A percentile compares a stretch with the other conserved stretches of the same genome.
phyloP scores from a whole-genome alignment of 2,113 vertebrate genomes.

The Eptesicus fuscus region DNA sequence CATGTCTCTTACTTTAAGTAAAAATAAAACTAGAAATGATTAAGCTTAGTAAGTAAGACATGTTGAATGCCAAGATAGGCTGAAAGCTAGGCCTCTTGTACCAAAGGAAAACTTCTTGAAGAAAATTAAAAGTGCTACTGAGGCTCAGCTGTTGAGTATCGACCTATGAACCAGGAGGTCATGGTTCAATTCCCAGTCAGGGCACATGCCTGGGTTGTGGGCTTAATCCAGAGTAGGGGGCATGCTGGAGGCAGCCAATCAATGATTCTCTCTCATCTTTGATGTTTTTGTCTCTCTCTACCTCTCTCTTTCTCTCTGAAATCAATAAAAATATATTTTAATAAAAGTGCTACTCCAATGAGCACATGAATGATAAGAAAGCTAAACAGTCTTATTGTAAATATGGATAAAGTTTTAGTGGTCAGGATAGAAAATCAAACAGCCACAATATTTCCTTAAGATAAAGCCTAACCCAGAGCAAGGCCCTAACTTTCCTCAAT shows the following conservation, averaged over 20 bases:
- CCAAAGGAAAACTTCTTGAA: not conserved
- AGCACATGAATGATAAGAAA: not conserved
- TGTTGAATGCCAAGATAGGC: not conserved
- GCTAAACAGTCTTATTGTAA: not conserved
- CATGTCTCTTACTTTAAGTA: not conserved
- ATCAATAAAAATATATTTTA: no score
- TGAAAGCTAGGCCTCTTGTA: not conserved
- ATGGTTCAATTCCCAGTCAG: no score
- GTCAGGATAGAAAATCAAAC: not conserved
- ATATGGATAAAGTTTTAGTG: not conserved
- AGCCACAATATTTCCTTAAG: not conserved
- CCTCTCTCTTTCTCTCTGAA: no score
- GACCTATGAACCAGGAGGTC: no score
- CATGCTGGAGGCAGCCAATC: no score
- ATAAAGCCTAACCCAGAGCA: not conserved
- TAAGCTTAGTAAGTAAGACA: not conserved
- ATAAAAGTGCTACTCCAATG: not conserved
- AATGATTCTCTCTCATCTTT: no score
- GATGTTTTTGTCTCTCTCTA: no score
- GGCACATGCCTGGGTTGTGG: no score
- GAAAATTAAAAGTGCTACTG: not conserved
- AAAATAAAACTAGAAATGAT: not conserved
- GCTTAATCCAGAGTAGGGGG: no score
- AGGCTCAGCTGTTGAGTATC: no score
- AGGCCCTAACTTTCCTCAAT: not conserved